phyloP scores from a whole-genome alignment of 2,113 vertebrate species.

The Menidia beryllina region DNA sequence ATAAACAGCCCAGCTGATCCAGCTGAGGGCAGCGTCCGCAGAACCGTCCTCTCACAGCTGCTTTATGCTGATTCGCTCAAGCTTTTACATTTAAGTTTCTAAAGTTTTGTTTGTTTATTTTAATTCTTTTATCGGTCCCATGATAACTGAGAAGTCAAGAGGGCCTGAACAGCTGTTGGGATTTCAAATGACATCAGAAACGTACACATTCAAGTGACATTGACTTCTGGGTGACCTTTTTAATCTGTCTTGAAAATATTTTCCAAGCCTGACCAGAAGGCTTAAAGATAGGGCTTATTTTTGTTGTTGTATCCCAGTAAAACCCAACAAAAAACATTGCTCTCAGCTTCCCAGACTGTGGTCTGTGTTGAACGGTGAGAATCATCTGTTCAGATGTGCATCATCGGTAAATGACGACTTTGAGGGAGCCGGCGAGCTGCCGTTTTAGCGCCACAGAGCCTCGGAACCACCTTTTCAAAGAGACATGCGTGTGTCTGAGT shows the following conservation, averaged over 20 bases:
- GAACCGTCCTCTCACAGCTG: not conserved
- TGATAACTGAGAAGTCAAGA: too few species aligned
- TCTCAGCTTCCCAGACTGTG: not conserved
- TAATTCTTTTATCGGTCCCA: too few species aligned
- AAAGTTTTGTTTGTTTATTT: not conserved
- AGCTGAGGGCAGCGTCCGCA: not conserved
- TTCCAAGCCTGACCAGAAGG: too few species aligned
- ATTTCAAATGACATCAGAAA: not conserved
- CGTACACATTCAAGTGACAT: too few species aligned
- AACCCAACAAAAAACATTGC: too few species aligned
- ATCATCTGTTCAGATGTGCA: not conserved
- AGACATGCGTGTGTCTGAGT: not conserved
- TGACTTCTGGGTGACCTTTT: not conserved
- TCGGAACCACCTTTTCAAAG: not conserved
- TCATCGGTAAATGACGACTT: not conserved
- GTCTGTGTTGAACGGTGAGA: not conserved
- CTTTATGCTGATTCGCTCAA: not conserved
- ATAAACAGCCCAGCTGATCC: not conserved
- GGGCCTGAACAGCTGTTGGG: not conserved
- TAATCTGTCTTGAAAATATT: too few species aligned
- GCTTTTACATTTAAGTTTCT: not conserved
- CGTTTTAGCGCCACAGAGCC: not conserved
- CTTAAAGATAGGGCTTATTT: too few species aligned
- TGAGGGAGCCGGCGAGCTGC: not conserved
- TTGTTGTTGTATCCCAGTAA: too few species aligned